Evolutionary conservation across 2,888 invertebrate species (phyloP), one percentile per base, ranked within the genome.

Genomic region (Pheosia tremula): DNA sequence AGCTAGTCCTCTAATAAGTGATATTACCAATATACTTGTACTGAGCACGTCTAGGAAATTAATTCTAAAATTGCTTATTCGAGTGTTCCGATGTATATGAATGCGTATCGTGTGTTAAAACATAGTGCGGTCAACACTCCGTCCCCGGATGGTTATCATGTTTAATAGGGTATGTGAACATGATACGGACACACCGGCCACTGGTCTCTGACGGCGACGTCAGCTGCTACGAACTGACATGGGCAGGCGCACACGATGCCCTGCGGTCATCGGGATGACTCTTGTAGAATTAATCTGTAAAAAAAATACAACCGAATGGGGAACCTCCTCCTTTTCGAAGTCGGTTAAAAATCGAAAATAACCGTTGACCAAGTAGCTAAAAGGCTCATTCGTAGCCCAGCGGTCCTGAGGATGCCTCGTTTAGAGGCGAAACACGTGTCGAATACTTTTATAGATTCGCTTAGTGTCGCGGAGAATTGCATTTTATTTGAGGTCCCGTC

Each of bases 141-240:
- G 77, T 83, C 24, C 71, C 74, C 72, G 71, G 66, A 72, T 74
- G 67, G 66, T 75, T 69, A 70, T 76, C 72, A 82, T 83, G 88
- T 83, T 86, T 86, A 89, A 88, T 86, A 85, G 85, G 77, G 81
- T 89, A 85, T 87, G 83, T 88, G 88, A 89, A 88, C 88, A 86
- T 82, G 85, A 85, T 84, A 85, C 63, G 67, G 70, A 24, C 49
- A n/a, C 47, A n/a, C 13, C 39, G 13, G 55, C 55, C 55, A 39
- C 55, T 39, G 55, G 39, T 36, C 55, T 55, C 39, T 10, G 55
- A 50, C 47, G 4, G 10, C 37, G 39, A 77, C 73, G 78, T 77
- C 74, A 67, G 75, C 69, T 69, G 71, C 74, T 77, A 69, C 62
- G 63, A 61, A 68, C 69, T 77, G 75, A 80, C 66, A 67, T 64